These are phyloP conservation scores for Trematocara zebra DNA, from an alignment of 2,113 vertebrate genomes.

Conservation along the genomic window DNA sequence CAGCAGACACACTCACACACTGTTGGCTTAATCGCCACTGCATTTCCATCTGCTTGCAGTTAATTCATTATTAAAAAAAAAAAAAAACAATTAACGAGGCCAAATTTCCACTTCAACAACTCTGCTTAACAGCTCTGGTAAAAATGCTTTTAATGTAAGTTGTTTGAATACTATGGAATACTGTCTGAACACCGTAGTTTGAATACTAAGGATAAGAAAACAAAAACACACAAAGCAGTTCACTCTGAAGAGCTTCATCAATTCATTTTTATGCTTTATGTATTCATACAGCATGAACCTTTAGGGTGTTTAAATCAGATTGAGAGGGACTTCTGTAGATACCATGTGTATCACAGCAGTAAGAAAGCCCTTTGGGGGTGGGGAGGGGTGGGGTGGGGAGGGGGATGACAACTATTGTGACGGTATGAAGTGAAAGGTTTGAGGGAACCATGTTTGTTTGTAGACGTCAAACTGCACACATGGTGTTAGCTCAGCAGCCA, in stretches of 20 bases:
- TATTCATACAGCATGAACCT: not conserved
- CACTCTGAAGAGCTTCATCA: not conserved
- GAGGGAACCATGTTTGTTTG: not conserved
- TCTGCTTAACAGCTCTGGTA: not conserved
- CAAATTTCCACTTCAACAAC: slow-evolving; percentile 49
- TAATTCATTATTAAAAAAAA: slow-evolving; percentile 16
- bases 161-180: not conserved
- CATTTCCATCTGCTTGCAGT: slow-evolving; percentile 48
- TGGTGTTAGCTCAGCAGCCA: slow-evolving; percentile 9
- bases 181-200: not conserved
- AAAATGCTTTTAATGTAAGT: not conserved
- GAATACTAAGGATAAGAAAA: not conserved
- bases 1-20: slow-evolving; percentile 3
- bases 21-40: slow-evolving; percentile 22
- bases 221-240: not conserved
- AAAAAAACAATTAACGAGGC: slow-evolving; percentile 11
- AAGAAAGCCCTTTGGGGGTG: not conserved
- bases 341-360: not conserved
- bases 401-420: not conserved
- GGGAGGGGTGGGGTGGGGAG: not conserved
- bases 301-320: not conserved
- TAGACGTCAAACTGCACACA: slow-evolving; percentile 12
- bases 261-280: not conserved
- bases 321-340: not conserved
- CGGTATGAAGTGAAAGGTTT: not conserved